Conservation (phyloP, 2,113 vertebrate species). For the Eulemur rufifrons region DNA sequence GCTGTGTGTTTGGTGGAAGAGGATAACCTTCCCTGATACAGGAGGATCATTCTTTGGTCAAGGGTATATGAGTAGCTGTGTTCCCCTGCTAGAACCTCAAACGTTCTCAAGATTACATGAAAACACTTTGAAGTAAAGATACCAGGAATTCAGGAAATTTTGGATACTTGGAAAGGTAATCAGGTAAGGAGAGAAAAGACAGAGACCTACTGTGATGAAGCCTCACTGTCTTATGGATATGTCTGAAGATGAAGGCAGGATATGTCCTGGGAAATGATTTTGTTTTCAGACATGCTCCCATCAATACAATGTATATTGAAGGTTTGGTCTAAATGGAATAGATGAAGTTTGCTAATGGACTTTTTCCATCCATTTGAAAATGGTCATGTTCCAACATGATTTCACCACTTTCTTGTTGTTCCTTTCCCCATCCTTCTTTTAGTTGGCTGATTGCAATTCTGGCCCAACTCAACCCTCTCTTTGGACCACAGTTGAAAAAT, state of each 20-base stretch:
- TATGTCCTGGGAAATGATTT: not conserved
- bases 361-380: not conserved
- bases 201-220: not conserved
- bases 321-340: not conserved
- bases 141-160: not conserved
- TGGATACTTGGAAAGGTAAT: not conserved
- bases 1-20: too few relatives aligned
- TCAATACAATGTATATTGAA: not conserved
- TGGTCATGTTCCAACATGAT: not conserved
- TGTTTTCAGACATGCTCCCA: not conserved
- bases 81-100: too few relatives aligned
- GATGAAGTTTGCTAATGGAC: not conserved
- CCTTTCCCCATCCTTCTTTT: conserved; percentile 43
- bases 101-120: not conserved
- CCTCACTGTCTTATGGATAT: not conserved
- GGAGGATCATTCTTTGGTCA: too few relatives aligned
- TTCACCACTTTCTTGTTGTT: conserved; percentile 43
- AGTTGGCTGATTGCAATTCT: conserved; percentile 99
- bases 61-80: too few relatives aligned
- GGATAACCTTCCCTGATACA: too few relatives aligned
- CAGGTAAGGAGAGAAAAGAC: not conserved
- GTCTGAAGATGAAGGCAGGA: not conserved
- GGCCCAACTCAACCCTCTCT: conserved; percentile 96
- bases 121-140: not conserved
- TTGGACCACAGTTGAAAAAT: conserved; percentile 92